These are phyloP conservation scores for Heliangelus exortis DNA, from an alignment of 2,797 vertebrate genomes.

Conservation along the genomic window DNA sequence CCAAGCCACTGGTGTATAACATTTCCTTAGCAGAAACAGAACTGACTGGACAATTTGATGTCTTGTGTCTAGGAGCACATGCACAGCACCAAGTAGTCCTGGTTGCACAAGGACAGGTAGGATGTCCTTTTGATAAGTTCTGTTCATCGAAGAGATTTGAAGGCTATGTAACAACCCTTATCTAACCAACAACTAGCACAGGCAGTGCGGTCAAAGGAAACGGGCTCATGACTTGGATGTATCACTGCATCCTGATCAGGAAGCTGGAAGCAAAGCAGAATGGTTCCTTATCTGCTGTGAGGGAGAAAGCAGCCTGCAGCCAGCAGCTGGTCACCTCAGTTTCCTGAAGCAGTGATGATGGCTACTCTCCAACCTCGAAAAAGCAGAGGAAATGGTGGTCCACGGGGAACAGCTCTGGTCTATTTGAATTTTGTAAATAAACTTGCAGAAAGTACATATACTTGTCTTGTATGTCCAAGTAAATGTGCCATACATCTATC, in stretches of 20 bases:
- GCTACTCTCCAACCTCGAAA: not conserved
- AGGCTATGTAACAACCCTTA: slow-evolving; percentile 28
- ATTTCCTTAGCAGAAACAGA: not conserved
- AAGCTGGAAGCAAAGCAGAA: not conserved
- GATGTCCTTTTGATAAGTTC: slow-evolving; percentile 27
- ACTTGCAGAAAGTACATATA: not conserved
- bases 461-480: not conserved
- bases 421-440: not conserved
- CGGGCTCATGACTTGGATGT: slow-evolving; percentile 9
- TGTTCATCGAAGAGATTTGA: slow-evolving; percentile 6
- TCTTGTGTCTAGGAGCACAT: slow-evolving; percentile 13
- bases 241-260: slow-evolving; percentile 36
- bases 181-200: slow-evolving; percentile 8
- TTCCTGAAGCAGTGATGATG: slow-evolving; percentile 8
- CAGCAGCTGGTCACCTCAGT: not conserved
- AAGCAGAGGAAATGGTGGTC: not conserved
- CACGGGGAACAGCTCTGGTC: not conserved
- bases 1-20: no score
- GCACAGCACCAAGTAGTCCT: not conserved
- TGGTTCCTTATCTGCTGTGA: not conserved
- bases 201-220: slow-evolving; percentile 10
- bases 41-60: not conserved
- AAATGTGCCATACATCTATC: not conserved
- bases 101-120: not conserved
- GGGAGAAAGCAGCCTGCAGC: not conserved